Percentiles rank a stretch among this genome's conserved stretches.
Evolutionary conservation across 2,113 vertebrate species (phyloP).

Genomic region (Ophiodon elongatus): DNA sequence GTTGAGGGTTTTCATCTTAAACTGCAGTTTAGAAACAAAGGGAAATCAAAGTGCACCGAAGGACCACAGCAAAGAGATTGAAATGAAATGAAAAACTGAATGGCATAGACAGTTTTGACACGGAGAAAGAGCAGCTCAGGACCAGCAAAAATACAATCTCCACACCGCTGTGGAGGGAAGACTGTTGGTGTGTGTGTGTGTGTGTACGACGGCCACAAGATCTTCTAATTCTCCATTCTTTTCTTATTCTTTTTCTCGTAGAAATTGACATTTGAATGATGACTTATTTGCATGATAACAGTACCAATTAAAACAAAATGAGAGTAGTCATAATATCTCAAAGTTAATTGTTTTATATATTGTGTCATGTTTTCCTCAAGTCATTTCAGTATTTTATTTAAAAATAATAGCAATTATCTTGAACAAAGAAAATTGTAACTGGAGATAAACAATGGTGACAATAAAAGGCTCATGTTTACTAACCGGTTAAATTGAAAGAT

Average conservation of each 20-base stretch:
- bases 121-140: conserved; percentile 41
- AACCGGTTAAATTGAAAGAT: not conserved
- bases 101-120: conserved; percentile 26
- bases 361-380: not conserved
- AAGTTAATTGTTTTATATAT: not conserved
- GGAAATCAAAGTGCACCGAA: conserved; percentile 29
- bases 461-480: not conserved
- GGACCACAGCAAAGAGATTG: conserved; percentile 32
- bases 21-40: conserved; percentile 30
- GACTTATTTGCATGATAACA: not conserved
- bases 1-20: conserved; percentile 29
- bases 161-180: conserved; percentile 9
- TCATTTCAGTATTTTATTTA: not conserved
- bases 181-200: not conserved
- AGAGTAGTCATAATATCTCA: not conserved
- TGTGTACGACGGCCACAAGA: not conserved
- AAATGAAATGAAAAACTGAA: conserved; percentile 57
- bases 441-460: not conserved
- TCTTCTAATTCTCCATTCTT: not conserved
- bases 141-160: conserved; percentile 39
- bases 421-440: not conserved
- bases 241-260: not conserved
- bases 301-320: not conserved
- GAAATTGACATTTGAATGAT: not conserved
- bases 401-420: not conserved